Evolutionary conservation across 2,113 vertebrate genomes (phyloP).

Genomic region (Saccopteryx bilineata): DNA sequence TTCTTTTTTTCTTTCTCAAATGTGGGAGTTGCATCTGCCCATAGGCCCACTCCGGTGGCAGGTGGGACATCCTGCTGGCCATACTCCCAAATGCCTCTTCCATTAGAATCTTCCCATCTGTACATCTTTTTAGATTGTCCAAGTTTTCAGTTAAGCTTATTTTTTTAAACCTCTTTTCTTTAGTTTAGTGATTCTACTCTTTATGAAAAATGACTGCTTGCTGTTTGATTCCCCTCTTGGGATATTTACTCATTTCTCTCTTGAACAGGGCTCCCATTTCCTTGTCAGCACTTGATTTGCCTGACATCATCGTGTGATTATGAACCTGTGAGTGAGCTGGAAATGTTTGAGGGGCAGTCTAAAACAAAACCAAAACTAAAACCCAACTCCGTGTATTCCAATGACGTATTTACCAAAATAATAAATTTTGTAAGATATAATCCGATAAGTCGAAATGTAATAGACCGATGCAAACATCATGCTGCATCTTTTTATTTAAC

Average conservation of each 20-base stretch:
- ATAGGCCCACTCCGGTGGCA: slow-evolving; percentile 69
- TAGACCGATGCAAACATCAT: background rate
- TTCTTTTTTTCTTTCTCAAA: slow-evolving; percentile 62
- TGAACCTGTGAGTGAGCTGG: slow-evolving; percentile 58
- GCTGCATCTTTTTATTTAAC: background rate
- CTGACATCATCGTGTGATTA: background rate
- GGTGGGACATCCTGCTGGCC: slow-evolving; percentile 79
- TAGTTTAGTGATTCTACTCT: slow-evolving; percentile 24
- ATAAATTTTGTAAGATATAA: background rate
- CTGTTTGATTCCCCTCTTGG: slow-evolving; percentile 39
- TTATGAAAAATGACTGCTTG: background rate
- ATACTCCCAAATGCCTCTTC: slow-evolving; percentile 67
- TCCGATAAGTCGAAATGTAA: background rate
- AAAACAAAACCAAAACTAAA: background rate
- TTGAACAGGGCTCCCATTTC: slow-evolving; percentile 44
- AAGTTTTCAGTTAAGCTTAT: slow-evolving; percentile 68
- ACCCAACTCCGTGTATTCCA: background rate
- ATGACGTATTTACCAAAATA: background rate
- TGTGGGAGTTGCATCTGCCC: slow-evolving; percentile 75
- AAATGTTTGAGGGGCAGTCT: slow-evolving; percentile 4
- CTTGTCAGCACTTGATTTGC: slow-evolving; percentile 66
- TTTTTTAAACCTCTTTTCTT: slow-evolving; percentile 68
- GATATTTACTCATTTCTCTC: slow-evolving; percentile 54
- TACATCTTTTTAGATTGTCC: slow-evolving; percentile 68
- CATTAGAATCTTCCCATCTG: slow-evolving; percentile 73